A percentile compares a stretch with the other conserved stretches of the same genome.
phyloP scores from a whole-genome alignment of 2,888 invertebrate genomes.

The Gortyna flavago region DNA sequence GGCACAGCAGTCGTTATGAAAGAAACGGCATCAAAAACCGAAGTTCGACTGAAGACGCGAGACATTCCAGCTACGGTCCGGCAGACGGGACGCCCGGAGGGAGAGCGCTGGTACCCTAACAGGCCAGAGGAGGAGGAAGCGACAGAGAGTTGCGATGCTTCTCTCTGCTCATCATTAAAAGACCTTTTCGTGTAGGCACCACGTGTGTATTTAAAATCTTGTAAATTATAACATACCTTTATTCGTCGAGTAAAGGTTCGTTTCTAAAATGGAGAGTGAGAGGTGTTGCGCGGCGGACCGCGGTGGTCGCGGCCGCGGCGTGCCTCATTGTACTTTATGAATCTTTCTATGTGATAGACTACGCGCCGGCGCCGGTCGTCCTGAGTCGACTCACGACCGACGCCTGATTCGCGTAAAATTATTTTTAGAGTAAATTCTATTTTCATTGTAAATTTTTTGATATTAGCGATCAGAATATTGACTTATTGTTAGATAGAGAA shows the following conservation, averaged over 20 bases:
- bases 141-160: conserved; percentile 93
- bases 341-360: conserved; percentile 89
- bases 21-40: conserved; percentile 76
- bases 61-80: conserved; percentile 81
- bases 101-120: conserved; percentile 91
- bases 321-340: conserved; percentile 84
- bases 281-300: conserved; percentile 66
- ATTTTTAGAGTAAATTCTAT: conserved; percentile 90
- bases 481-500: conserved; percentile 89
- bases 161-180: conserved; percentile 95
- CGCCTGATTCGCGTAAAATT: conserved; percentile 83
- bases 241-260: conserved; percentile 82
- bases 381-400: conserved; percentile 85
- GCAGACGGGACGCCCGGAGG: conserved; percentile 70
- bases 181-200: conserved; percentile 94
- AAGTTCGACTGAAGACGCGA: conserved; percentile 81
- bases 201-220: conserved; percentile 78
- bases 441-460: conserved; percentile 90
- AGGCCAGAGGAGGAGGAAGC: conserved; percentile 93
- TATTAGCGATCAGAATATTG: conserved; percentile 87
- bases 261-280: conserved; percentile 75
- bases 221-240: conserved; percentile 81
- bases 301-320: conserved; percentile 66
- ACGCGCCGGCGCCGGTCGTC: conserved; percentile 86
- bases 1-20: conserved; percentile 72